Evolutionary conservation across 2,797 vertebrate genomes (phyloP).

Genomic region (Acanthurus tractus): DNA sequence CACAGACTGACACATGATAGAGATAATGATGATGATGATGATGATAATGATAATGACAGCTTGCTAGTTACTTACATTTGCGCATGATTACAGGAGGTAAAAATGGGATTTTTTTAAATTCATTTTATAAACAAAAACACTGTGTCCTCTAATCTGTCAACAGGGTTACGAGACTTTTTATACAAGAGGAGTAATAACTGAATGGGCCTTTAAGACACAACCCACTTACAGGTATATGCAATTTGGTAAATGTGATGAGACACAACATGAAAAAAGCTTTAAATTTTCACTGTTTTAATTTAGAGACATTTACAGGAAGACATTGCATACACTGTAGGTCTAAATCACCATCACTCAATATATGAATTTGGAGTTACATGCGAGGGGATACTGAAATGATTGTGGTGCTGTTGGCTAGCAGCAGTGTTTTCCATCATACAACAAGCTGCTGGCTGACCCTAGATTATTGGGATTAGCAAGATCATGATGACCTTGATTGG

Average conservation of each 20-base stretch:
- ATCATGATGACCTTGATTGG: conserved; percentile 46
- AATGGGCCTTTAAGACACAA: conserved; percentile 9
- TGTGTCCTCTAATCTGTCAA: conserved; percentile 10
- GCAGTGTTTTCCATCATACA: conserved; percentile 1
- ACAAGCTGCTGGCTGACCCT: conserved; percentile 18
- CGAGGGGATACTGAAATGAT: not conserved
- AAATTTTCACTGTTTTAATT: no score
- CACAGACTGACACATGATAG: conserved; percentile 9
- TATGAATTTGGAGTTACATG: not conserved
- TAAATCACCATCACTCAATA: conserved; percentile 11
- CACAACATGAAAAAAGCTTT: no score
- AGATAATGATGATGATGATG: conserved; percentile 16
- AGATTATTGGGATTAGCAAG: conserved; percentile 4
- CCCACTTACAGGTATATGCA: not conserved
- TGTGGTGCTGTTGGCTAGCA: not conserved
- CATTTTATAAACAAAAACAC: conserved; percentile 27
- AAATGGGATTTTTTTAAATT: not conserved
- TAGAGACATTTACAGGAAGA: no score
- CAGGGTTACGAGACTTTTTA: conserved; percentile 14
- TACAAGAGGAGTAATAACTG: conserved; percentile 8
- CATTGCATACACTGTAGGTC: no score
- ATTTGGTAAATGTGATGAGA: no score
- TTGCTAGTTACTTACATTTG: conserved; percentile 5
- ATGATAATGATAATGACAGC: conserved; percentile 2
- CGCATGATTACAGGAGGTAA: not conserved